Evolutionary conservation across 1,140 invertebrate genomes (phyloP), one percentile per base, ranked within the genome.

Genomic region (Rhynchophorus ferrugineus): DNA sequence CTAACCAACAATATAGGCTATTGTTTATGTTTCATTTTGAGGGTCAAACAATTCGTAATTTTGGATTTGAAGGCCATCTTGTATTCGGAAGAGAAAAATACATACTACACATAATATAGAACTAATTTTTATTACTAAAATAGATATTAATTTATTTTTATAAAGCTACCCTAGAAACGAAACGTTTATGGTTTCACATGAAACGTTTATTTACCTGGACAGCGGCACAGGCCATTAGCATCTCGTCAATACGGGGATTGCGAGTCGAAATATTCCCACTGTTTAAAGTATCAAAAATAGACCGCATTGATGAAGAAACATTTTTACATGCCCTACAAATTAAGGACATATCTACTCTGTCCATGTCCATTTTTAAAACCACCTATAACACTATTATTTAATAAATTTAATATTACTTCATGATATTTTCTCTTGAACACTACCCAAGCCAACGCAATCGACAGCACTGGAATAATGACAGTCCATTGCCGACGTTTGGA

Each of bases 211-310:
- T 62, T 67, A 67, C 67, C 61, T 66, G 60, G 38, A 69, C 58
- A 43, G 62, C 58, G 38, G 64, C 61, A 59, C 65, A 69, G 52
- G 65, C 67, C 67, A 69, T 69, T 66, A 69, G 65, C 67, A 69
- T 69, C 63, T 69, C 65, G 65, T 67, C 64, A 59, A 68, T 60
- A 60, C 61, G 64, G 64, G 64, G 56, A 64, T 56, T 60, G 43
- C 59, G 58, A 24, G 22, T 20, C 33, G 49, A 55, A 50, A 57
- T 51, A 61, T 58, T 58, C 20, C 44, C 39, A 56, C 54, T 52
- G 59, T 65, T 61, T 35, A 46, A 56, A 17, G 44, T 53, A 17
- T 60, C 55, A 53, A 65, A 66, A 24, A 68, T 41, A 11, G 61
- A 61, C 37, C 55, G 54, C 61, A 66, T 61, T 17, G 55, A 44